These are phyloP conservation scores for Pipa parva DNA, from an alignment of 2,113 vertebrate genomes.

Conservation along the genomic window DNA sequence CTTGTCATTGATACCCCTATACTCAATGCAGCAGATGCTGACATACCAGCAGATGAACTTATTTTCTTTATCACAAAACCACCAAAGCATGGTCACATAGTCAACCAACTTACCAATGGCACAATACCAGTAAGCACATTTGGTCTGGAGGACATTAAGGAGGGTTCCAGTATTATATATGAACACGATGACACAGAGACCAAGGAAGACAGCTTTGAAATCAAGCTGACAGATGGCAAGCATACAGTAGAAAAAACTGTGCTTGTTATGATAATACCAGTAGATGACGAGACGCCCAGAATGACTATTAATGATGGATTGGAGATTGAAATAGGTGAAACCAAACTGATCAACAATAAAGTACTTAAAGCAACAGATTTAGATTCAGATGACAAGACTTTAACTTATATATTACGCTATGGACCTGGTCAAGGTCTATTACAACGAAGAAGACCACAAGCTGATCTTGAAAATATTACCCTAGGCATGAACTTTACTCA, in stretches of 20 bases:
- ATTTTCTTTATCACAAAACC: conserved; percentile 73
- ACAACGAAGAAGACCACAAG: conserved; percentile 63
- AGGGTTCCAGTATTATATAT: conserved; percentile 86
- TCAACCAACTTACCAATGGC: conserved; percentile 81
- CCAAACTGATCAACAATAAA: conserved; percentile 73
- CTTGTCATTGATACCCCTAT: conserved; percentile 86
- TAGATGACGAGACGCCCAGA: conserved; percentile 92
- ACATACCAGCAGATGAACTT: conserved; percentile 76
- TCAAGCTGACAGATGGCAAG: conserved; percentile 83
- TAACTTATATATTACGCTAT: conserved; percentile 78
- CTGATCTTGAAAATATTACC: conserved; percentile 75
- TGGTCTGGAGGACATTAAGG: conserved; percentile 83
- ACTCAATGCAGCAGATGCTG: conserved; percentile 80
- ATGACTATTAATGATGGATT: conserved; percentile 90
- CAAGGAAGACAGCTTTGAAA: conserved; percentile 79
- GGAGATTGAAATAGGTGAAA: conserved; percentile 83
- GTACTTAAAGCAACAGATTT: conserved; percentile 88
- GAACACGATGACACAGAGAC: conserved; percentile 92
- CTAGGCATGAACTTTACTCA: conserved; percentile 93
- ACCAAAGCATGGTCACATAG: conserved; percentile 79
- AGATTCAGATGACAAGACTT: conserved; percentile 82
- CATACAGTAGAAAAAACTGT: conserved; percentile 70
- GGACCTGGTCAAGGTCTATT: conserved; percentile 82
- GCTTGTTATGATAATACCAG: conserved; percentile 79
- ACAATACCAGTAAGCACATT: conserved; percentile 78